These are phyloP conservation scores for Platycercus adscitus DNA, from an alignment of 2,113 vertebrate genomes.

Conservation along the genomic window DNA sequence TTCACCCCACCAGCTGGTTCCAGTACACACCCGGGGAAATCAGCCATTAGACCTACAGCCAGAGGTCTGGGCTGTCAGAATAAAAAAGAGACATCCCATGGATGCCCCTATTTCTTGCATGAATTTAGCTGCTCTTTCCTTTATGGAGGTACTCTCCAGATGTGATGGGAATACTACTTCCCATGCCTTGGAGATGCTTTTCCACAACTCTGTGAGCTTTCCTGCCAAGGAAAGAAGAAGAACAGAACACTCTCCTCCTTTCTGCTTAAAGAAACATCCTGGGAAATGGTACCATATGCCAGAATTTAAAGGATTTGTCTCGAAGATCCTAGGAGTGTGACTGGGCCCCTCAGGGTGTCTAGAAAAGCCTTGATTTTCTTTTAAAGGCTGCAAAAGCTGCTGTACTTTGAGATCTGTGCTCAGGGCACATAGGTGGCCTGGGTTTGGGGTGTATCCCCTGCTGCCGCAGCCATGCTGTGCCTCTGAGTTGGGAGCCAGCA, in stretches of 20 bases:
- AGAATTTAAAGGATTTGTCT: slow-evolving; percentile 1
- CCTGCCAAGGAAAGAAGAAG: background rate
- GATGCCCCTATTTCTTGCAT: background rate
- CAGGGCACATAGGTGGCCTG: rapidly evolving
- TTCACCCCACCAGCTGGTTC: background rate
- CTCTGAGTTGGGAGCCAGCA: background rate
- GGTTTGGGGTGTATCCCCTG: background rate
- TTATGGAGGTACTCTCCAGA: background rate
- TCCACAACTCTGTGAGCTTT: background rate
- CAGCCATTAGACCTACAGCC: background rate
- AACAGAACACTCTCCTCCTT: background rate
- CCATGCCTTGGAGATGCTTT: background rate
- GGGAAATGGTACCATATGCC: background rate
- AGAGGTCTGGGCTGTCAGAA: background rate
- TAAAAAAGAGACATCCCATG: background rate
- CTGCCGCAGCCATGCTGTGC: rapidly evolving
- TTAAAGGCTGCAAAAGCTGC: background rate
- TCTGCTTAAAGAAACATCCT: background rate
- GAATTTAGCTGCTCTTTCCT: background rate
- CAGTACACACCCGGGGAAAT: background rate
- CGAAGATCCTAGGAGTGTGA: background rate
- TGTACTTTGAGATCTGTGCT: background rate
- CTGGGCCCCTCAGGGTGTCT: slow-evolving; percentile 3
- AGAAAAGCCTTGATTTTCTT: background rate
- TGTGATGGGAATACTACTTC: background rate